These are phyloP conservation scores for Prietella phreatophila DNA, from an alignment of 2,113 vertebrate species.

Conservation along the genomic window DNA sequence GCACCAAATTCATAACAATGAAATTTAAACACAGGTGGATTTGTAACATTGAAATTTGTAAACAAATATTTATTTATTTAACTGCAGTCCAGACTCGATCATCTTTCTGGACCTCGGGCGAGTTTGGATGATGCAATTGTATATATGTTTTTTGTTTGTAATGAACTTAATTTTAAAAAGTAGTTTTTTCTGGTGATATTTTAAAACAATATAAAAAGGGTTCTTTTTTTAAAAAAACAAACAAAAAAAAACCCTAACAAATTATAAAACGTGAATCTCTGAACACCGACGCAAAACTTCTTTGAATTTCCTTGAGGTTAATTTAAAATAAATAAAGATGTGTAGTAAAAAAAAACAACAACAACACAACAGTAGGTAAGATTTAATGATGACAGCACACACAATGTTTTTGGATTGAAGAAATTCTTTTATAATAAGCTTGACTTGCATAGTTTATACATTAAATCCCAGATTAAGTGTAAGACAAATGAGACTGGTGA, in stretches of 20 bases:
- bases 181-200: no score
- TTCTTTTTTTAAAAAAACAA: not conserved
- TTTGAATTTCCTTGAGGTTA: not conserved
- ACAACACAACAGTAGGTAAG: not conserved
- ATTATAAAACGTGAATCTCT: not conserved
- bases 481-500: not conserved
- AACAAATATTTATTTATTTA: not conserved
- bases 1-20: not conserved
- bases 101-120: not conserved
- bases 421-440: conserved; percentile 22
- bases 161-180: no score
- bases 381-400: conserved; percentile 1
- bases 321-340: not conserved
- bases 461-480: conserved; percentile 8
- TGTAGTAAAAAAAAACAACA: not conserved
- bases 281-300: not conserved
- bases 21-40: not conserved
- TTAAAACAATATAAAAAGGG: not conserved
- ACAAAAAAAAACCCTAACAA: no score
- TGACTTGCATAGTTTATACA: conserved; percentile 48
- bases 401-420: not conserved
- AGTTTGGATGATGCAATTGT: not conserved
- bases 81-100: not conserved
- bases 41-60: not conserved
- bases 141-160: no score